These are phyloP conservation scores for Acipenser oxyrinchus DNA, from an alignment of 2,797 vertebrate species.

Conservation along the genomic window DNA sequence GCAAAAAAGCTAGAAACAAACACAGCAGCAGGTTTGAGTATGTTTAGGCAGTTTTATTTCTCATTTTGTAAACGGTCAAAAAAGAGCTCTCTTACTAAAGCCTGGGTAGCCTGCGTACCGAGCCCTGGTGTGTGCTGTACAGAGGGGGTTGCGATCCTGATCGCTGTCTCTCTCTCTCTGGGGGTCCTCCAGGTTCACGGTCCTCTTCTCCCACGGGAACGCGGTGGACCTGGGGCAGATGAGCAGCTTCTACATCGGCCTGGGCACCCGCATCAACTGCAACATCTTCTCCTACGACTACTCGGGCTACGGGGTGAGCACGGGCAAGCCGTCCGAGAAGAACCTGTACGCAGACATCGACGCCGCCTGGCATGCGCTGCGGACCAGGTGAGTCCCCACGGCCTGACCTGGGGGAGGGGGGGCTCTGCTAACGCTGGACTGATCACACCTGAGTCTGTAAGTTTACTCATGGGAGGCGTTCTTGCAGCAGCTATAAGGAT, in stretches of 20 bases:
- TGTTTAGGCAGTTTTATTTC: too few species aligned
- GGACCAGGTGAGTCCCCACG: conserved; percentile 68
- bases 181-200: conserved; percentile 72
- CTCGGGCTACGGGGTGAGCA: conserved; percentile 90
- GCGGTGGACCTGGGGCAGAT: conserved; percentile 96
- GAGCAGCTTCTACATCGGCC: conserved; percentile 95
- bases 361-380: conserved; percentile 89
- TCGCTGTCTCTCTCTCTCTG: background rate
- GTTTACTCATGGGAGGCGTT: too few species aligned
- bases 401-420: accelerated
- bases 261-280: conserved; percentile 93
- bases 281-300: conserved; percentile 98
- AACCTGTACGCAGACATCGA: conserved; percentile 95
- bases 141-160: too few species aligned
- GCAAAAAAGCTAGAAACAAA: too few species aligned
- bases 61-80: too few species aligned
- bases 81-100: too few species aligned
- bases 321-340: conserved; percentile 88
- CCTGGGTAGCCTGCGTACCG: too few species aligned
- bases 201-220: conserved; percentile 92
- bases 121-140: too few species aligned
- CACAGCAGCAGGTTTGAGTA: too few species aligned
- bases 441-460: too few species aligned
- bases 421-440: background rate
- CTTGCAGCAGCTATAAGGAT: background rate